Base-by-base conservation (phyloP, 2,113 vertebrate species). In the Chaetorhynchus papuensis region DNA sequence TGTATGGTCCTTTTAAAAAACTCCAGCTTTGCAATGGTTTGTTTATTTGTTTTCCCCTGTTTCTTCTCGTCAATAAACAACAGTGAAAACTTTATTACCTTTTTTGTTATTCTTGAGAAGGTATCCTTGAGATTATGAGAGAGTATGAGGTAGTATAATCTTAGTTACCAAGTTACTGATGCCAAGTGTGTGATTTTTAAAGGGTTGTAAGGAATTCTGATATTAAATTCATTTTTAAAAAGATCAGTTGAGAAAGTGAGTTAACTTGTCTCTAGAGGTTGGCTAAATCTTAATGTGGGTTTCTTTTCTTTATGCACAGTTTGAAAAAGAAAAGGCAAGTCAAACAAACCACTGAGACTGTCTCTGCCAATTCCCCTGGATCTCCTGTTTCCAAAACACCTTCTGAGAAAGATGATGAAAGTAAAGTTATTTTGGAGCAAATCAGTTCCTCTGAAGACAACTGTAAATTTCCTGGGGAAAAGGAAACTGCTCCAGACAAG, bases 291-390 rank as follows among this genome's bases (percentile, higher is more conserved):
- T 93, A 35, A 70, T 28, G 6, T 76, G 28, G 19, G 1, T 64
- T 83, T 85, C 27, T 70, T 66, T 75, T 59, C n/a, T 87, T 89
- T 39, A 47, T 79, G 65, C 21, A 3, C 92, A 98, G 98, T 53
- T 96, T 98, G 93, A 98, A 98, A 89, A 98, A 98, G 97, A 98
- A 98, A 92, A 98, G 97, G 49, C 97, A 98, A 93, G 90, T 95
- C 72, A 98, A 98, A 80, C 98, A 98, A 96, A 98, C 96, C 93
- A 72, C 97, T 0, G 98, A 98, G 63, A 37, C 95, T 10, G 47
- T 91, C 13, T 95, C 98, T 66, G 68, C 96, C 81, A 97, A 33
- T 85, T 93, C 96, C 33, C 52, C 76, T 65, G 95, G 49, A 52
- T 96, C 92, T 52, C 30, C 96, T 60, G 71, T 90, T 45, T 68